Percentiles rank a stretch among this genome's conserved stretches.
Evolutionary conservation across 2,797 vertebrate genomes (phyloP).

Genomic region (Sandelia bainsii): DNA sequence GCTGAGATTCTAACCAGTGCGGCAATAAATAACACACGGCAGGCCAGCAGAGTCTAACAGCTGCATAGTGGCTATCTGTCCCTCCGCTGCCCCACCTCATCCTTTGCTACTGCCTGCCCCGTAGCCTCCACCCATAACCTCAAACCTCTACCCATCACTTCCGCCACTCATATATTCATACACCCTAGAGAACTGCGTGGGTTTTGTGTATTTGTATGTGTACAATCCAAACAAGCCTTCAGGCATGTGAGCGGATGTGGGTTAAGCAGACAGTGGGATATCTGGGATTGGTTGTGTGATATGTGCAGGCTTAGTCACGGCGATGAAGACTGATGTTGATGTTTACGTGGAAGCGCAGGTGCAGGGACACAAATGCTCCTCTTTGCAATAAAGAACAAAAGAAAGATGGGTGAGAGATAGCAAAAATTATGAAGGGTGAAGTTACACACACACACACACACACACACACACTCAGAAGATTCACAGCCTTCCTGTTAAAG

Average conservation of each 20-base stretch:
- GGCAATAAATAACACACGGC: slow-evolving; percentile 84
- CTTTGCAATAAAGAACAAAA: slow-evolving; percentile 3
- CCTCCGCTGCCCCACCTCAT: slow-evolving; percentile 31
- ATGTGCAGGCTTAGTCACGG: slow-evolving; percentile 15
- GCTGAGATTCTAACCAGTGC: slow-evolving; percentile 79
- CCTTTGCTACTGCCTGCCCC: slow-evolving; percentile 39
- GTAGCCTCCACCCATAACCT: slow-evolving; percentile 51
- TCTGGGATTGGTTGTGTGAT: slow-evolving; percentile 21
- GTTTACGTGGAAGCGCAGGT: slow-evolving; percentile 17
- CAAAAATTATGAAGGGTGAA: neutral
- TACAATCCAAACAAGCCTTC: slow-evolving; percentile 50
- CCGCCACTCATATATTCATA: slow-evolving; percentile 23
- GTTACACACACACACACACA: neutral
- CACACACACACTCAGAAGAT: neutral
- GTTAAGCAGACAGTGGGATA: slow-evolving; percentile 24
- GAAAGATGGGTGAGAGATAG: neutral
- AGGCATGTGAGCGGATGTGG: slow-evolving; percentile 17
- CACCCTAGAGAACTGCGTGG: slow-evolving; percentile 11
- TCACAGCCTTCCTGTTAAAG: slow-evolving; percentile 8
- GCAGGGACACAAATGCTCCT: neutral
- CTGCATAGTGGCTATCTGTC: slow-evolving; percentile 78
- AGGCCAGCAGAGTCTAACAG: slow-evolving; percentile 78
- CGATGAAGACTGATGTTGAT: slow-evolving; percentile 28
- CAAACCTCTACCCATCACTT: slow-evolving; percentile 51
- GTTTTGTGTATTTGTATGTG: slow-evolving; percentile 35